Base-by-base conservation (phyloP, 1,140 invertebrate genomes). In the Solen grandis region DNA sequence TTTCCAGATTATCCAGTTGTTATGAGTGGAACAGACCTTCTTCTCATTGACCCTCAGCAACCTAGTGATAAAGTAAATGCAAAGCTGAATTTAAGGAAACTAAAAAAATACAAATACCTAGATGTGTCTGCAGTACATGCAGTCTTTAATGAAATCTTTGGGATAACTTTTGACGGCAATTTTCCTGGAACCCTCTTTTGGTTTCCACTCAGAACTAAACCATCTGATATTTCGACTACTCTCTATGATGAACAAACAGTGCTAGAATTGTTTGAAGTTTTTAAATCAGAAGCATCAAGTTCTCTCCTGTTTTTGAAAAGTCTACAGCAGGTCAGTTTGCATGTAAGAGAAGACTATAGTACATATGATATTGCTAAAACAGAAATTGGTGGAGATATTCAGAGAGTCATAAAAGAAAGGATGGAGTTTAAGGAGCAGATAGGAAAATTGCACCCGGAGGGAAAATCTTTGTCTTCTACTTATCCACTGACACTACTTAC, bases 181-280 rank as follows among this genome's bases (percentile, higher is more conserved):
- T 82, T 77, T 75, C 59, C 78, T 29, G 89, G 87, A 13, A 91
- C 90, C n/a, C 70, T 91, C 35, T 89, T 91, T 29, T 70, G 90
- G 54, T 86, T 91, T 66, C 89, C 90, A 19, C 80, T 91, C 19
- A 82, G 89, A 65, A 87, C 81, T 22, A 59, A 66, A 38, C 1
- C 19, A 22, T 84, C 75, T 10, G 46, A 65, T 29, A 46, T 87
- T 16, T 85, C 84, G 5, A 65, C 66, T 31, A 84, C 54, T 0
- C 13, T 84, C 25, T 87, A 87, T 68, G 41, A 74, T 14, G 55
- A 72, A 55, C 50, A 81, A 19, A 86, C 85, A 50, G 70, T 89
- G 13, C 35, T 59, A 46, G 57, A 83, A 46, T 59, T 89, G 0
- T 87, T 88, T 27, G 41, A 68, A 1, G 54, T 68, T 14, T 84